Base-by-base conservation (phyloP, 2,797 vertebrate genomes). In the Sebastes vulpes region DNA sequence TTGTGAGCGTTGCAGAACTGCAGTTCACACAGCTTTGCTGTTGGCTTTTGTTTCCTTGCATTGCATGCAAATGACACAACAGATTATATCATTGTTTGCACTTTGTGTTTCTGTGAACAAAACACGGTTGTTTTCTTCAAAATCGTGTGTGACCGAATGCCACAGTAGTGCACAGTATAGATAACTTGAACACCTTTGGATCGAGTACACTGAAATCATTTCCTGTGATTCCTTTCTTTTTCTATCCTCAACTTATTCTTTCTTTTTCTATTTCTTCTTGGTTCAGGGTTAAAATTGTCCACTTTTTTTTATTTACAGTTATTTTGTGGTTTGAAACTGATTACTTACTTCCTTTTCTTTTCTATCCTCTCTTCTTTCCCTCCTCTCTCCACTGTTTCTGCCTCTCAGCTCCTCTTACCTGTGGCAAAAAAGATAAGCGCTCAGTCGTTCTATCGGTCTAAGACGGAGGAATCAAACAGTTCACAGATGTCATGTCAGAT, bases 401-500 rank as follows among this genome's bases (percentile, higher is more conserved):
- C 94, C 93, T 91, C 95, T 96, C 96, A 98, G 97, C 97, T 97
- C 95, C 95, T 97, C 96, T 96, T 97, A 92, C 97, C 97, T 95
- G 92, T 97, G 96, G 95, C 96, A 94, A 96, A 97, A 97, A 97
- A 96, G 95, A 97, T 97, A 95, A 97, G 97, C 95, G 91, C 97
- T 91, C 95, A 97, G 96, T 97, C 96, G 85, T 98, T 97, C 97
- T 98, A 97, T 97, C 96, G 97, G 96, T 97, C 97, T 97, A 96
- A 98, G 95, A 97, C 94, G 96, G 97, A 97, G 96, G 96, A 98
- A 89, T 97, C 97, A 94, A 97, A 98, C 93, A 97, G 97, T 96
- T 97, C 97, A 91, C 97, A 97, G 96, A 95, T 97, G 97, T 97
- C 97, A 75, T 98, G 97, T 96, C 97, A 97, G 96, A 97, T 99